phyloP scores from a whole-genome alignment of 2,888 invertebrate species.

The Galerucella nymphaeae region DNA sequence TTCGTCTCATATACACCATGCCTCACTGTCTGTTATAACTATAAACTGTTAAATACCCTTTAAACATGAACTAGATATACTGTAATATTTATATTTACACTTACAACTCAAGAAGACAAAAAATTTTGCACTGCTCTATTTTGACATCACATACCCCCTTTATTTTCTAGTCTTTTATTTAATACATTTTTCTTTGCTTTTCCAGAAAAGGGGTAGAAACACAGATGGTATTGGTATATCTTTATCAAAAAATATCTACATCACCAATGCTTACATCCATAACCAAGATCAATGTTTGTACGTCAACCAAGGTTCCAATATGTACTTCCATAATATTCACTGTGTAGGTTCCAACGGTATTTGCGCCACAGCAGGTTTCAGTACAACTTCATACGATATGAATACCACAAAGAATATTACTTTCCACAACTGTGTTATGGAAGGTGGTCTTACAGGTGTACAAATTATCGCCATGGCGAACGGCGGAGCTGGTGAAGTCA shows the following conservation, averaged over 20 bases:
- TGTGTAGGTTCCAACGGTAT: conserved; percentile 27
- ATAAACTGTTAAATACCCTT: no score
- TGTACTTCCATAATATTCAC: conserved; percentile 15
- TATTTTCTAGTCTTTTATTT: no score
- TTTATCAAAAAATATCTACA: conserved; percentile 18
- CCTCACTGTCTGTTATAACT: no score
- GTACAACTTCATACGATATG: conserved; percentile 6
- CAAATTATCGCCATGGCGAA: conserved; percentile 19
- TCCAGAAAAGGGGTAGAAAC: conserved; percentile 16
- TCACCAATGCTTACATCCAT: conserved; percentile 20
- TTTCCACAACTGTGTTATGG: conserved; percentile 27
- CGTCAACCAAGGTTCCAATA: conserved; percentile 29
- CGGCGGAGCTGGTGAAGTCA: conserved; percentile 22
- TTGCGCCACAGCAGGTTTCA: conserved; percentile 26
- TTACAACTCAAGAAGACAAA: no score
- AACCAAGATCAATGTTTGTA: conserved; percentile 34
- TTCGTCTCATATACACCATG: no score
- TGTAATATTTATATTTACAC: no score
- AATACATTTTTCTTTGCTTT: neutral
- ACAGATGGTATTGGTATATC: conserved; percentile 32
- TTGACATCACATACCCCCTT: no score
- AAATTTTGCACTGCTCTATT: no score
- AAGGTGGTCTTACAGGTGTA: conserved; percentile 22
- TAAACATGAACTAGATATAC: no score
- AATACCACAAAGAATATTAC: conserved; percentile 23